Percentiles rank a stretch among this genome's conserved stretches.
phyloP scores from a whole-genome alignment of 2,113 vertebrate genomes.

The Tenebrosternarchus preto region DNA sequence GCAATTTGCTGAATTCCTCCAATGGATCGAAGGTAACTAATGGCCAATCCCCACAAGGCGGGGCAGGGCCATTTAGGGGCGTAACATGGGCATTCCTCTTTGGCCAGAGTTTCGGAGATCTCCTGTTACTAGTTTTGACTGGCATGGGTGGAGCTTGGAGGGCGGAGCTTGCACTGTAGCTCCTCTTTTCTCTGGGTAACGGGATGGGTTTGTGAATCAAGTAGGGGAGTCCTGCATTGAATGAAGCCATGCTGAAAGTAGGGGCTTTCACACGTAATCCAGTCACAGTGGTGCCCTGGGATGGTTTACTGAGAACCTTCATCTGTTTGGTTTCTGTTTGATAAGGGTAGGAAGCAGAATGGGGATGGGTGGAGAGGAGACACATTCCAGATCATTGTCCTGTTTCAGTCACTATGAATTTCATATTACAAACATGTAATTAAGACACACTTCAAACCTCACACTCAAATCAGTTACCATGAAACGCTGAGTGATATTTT shows the following conservation, averaged over 20 bases:
- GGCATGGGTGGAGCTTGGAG: conserved; percentile 42
- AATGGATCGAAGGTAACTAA: conserved; percentile 60
- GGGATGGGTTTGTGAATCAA: conserved; percentile 27
- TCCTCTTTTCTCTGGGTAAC: conserved; percentile 58
- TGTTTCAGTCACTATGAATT: neutral
- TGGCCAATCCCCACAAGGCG: conserved; percentile 70
- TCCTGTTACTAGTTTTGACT: conserved; percentile 54
- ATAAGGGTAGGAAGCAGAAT: conserved; percentile 18
- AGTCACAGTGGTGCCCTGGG: conserved; percentile 28
- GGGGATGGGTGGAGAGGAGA: conserved; percentile 17
- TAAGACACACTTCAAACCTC: too few species aligned
- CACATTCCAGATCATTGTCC: neutral
- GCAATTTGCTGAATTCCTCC: conserved; percentile 73
- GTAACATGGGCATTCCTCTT: conserved; percentile 74
- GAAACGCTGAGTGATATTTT: too few species aligned
- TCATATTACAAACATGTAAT: too few species aligned
- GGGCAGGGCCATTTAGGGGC: conserved; percentile 69
- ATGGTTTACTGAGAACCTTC: conserved; percentile 41
- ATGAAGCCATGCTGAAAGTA: conserved; percentile 34
- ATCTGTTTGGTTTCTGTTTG: conserved; percentile 69
- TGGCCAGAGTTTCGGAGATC: conserved; percentile 73
- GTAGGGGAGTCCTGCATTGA: conserved; percentile 41
- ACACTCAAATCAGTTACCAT: too few species aligned
- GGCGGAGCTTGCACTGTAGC: conserved; percentile 58
- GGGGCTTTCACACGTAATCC: conserved; percentile 28